A percentile compares a stretch with the other conserved stretches of the same genome.
Evolutionary conservation across 2,113 vertebrate species (phyloP).

Genomic region (Litocranius walleri): DNA sequence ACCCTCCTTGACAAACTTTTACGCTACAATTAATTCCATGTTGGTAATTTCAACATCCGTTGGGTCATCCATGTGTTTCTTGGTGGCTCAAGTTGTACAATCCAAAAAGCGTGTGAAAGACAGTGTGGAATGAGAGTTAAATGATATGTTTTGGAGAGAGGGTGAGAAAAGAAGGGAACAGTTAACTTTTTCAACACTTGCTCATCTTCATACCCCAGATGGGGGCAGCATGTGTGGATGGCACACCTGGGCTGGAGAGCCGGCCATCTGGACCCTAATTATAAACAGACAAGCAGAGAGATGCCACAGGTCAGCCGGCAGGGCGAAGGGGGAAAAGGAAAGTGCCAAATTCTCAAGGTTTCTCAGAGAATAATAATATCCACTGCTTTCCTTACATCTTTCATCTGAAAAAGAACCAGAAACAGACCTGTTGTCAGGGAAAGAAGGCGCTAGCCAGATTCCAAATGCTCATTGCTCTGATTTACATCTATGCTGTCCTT

Average conservation of each 20-base stretch:
- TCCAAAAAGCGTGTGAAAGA: not conserved
- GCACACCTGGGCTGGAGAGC: slow-evolving; percentile 24
- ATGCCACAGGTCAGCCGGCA: slow-evolving; percentile 24
- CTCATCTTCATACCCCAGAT: slow-evolving; percentile 30
- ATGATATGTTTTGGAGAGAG: not conserved
- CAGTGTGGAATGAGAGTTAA: not conserved
- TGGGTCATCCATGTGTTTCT: not conserved
- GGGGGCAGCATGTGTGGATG: not conserved
- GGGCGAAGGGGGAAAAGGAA: not conserved
- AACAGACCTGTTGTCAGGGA: not conserved
- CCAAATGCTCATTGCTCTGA: not conserved
- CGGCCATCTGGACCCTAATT: slow-evolving; percentile 5
- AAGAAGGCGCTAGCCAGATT: not conserved
- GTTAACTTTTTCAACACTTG: not conserved
- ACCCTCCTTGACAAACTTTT: not conserved
- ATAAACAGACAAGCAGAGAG: slow-evolving; percentile 50
- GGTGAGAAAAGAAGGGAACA: not conserved
- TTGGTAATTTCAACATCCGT: not conserved
- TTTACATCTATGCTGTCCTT: not conserved
- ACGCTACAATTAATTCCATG: not conserved
- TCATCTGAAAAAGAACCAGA: slow-evolving; percentile 51
- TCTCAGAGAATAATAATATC: slow-evolving; percentile 52
- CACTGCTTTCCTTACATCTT: slow-evolving; percentile 17
- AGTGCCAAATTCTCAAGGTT: slow-evolving; percentile 47
- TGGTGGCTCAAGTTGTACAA: not conserved